phyloP scores from a whole-genome alignment of 2,797 vertebrate genomes.

The Liparis tanakae region DNA sequence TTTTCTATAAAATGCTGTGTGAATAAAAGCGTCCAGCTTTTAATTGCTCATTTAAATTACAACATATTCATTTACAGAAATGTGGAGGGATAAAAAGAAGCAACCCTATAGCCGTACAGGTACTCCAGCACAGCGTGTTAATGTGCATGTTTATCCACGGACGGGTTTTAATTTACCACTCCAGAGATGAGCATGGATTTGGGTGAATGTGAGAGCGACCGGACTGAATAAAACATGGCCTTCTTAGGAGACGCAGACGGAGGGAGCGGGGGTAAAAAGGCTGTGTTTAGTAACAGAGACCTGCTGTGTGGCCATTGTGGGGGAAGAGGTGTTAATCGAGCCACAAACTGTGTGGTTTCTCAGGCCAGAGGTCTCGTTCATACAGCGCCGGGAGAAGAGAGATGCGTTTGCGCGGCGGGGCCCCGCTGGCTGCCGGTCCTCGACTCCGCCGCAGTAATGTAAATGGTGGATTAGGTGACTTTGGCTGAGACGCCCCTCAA shows the following conservation, averaged over 20 bases:
- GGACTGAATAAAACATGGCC: slow-evolving; percentile 78
- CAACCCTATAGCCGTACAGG: slow-evolving; percentile 26
- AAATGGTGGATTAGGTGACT: slow-evolving; percentile 83
- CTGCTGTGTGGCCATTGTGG: slow-evolving; percentile 81
- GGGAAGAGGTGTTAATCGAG: slow-evolving; percentile 84
- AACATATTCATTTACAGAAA: slow-evolving; percentile 63
- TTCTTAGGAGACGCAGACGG: slow-evolving; percentile 39
- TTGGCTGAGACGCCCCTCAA: slow-evolving; percentile 71
- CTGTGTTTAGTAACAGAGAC: slow-evolving; percentile 78
- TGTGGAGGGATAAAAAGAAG: slow-evolving; percentile 13
- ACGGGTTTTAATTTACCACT: slow-evolving; percentile 69
- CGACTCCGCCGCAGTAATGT: slow-evolving; percentile 82
- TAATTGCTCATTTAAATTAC: slow-evolving; percentile 45
- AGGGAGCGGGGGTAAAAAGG: slow-evolving; percentile 1
- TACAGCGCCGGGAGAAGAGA: slow-evolving; percentile 72
- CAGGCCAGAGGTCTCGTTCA: slow-evolving; percentile 82
- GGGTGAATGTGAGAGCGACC: slow-evolving; percentile 73
- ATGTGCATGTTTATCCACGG: slow-evolving; percentile 63
- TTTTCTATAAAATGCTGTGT: not conserved
- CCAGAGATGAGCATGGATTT: slow-evolving; percentile 70
- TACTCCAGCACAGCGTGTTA: slow-evolving; percentile 39
- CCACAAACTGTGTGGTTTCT: slow-evolving; percentile 78
- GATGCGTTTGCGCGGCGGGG: slow-evolving; percentile 77
- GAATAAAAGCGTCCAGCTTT: slow-evolving; percentile 25
- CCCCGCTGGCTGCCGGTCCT: slow-evolving; percentile 78